Percentiles rank a stretch among this genome's conserved stretches.
Conservation (phyloP, 2,113 vertebrate species). For the Shinisaurus crocodilurus region DNA sequence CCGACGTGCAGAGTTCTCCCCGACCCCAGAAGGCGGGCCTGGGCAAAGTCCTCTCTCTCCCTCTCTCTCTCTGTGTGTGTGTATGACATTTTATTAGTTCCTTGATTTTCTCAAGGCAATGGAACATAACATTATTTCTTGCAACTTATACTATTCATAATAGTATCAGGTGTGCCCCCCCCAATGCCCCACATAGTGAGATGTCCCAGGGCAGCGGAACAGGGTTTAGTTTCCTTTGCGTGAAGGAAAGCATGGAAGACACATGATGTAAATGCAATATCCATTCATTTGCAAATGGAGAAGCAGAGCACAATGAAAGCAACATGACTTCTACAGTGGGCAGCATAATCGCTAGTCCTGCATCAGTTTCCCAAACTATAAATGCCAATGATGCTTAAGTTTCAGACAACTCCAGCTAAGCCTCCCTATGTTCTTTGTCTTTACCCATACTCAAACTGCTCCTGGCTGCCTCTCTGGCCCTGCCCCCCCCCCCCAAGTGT, state of each 20-base stretch:
- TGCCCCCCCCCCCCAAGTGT: background rate
- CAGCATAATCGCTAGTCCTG: background rate
- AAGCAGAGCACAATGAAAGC: background rate
- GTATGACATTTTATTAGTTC: background rate
- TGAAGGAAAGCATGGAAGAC: background rate
- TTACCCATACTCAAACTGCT: background rate
- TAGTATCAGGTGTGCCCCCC: background rate
- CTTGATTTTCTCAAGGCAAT: background rate
- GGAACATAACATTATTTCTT: background rate
- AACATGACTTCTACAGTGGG: background rate
- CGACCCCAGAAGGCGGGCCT: no score
- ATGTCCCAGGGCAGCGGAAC: background rate
- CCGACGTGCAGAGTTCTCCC: no score
- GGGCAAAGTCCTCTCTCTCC: no score
- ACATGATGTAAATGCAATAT: background rate
- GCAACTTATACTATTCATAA: background rate
- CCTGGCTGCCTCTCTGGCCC: background rate
- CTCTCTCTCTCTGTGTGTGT: no score
- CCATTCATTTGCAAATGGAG: background rate
- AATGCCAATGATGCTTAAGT: background rate
- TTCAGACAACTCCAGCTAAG: background rate
- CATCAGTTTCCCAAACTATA: background rate
- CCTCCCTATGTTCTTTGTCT: background rate
- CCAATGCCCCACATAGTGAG: background rate
- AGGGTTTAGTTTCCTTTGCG: background rate